Percentiles rank a stretch among this genome's conserved stretches.
Conservation (phyloP, 2,888 invertebrate genomes). For the Noctua pronuba region DNA sequence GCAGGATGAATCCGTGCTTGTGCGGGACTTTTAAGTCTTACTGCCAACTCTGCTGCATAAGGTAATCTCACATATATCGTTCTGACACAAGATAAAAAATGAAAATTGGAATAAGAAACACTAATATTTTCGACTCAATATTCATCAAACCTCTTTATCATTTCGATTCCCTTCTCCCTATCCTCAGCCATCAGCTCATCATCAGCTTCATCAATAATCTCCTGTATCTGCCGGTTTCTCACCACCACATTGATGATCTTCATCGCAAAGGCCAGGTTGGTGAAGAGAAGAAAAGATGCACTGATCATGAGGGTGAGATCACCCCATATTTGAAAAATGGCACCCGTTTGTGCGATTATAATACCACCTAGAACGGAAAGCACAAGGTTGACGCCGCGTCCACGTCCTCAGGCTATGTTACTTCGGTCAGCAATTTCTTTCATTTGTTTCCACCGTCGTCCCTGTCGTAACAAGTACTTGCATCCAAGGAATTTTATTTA, state of each 20-base stretch:
- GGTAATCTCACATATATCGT: neutral
- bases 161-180: conserved; percentile 66
- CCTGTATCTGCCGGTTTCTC: conserved; percentile 69
- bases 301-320: conserved; percentile 80
- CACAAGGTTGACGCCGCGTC: neutral
- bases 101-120: too few species aligned
- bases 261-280: conserved; percentile 75
- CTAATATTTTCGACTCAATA: neutral
- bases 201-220: conserved; percentile 72
- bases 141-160: conserved; percentile 76
- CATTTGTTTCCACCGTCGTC: neutral
- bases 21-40: neutral
- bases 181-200: conserved; percentile 68
- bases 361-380: conserved; percentile 72
- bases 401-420: neutral
- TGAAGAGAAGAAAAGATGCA: conserved; percentile 80
- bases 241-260: conserved; percentile 78
- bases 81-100: neutral
- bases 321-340: conserved; percentile 83
- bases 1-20: too few species aligned
- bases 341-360: conserved; percentile 80
- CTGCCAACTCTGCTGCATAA: neutral
- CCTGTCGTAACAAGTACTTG: neutral
- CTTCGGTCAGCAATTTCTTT: neutral
- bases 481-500: neutral